Conservation (phyloP, 1,140 invertebrate genomes). For the Sarcophaga bullata region DNA sequence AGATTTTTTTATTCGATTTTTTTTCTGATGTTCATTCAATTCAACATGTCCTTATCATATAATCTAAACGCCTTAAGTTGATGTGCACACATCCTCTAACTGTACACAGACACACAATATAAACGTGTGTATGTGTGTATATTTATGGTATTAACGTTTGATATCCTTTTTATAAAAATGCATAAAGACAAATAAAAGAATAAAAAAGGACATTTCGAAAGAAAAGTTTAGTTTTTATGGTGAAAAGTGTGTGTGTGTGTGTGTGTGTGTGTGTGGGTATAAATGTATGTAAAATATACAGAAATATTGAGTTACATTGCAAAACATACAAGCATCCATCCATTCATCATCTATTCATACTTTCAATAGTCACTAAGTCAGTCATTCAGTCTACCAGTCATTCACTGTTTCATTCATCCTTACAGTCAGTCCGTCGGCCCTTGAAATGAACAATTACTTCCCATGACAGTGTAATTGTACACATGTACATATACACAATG, state of each 20-base stretch:
- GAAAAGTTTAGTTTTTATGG: too few species aligned
- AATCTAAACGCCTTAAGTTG: constrained; percentile 39
- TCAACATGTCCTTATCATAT: constrained; percentile 39
- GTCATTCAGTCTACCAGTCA: background rate
- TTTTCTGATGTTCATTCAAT: constrained; percentile 17
- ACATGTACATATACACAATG: too few species aligned
- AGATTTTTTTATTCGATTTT: too few species aligned
- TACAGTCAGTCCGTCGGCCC: constrained; percentile 19
- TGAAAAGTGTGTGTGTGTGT: background rate
- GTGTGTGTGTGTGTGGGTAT: background rate
- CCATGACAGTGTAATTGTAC: background rate
- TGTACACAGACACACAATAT: background rate
- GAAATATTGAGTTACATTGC: constrained; percentile 29
- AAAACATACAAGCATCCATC: background rate
- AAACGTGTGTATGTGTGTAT: background rate
- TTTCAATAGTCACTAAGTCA: too few species aligned
- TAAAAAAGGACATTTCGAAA: background rate
- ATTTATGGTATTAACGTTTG: constrained; percentile 14
- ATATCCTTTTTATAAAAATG: constrained; percentile 8
- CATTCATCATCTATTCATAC: background rate
- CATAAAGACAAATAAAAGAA: background rate
- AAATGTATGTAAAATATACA: constrained; percentile 18
- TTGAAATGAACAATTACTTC: constrained; percentile 40
- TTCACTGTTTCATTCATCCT: background rate
- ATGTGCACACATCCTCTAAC: background rate